Evolutionary conservation across 2,888 invertebrate genomes (phyloP), one percentile per base, ranked within the genome.

Genomic region (Harpagoxenus sublaevis): DNA sequence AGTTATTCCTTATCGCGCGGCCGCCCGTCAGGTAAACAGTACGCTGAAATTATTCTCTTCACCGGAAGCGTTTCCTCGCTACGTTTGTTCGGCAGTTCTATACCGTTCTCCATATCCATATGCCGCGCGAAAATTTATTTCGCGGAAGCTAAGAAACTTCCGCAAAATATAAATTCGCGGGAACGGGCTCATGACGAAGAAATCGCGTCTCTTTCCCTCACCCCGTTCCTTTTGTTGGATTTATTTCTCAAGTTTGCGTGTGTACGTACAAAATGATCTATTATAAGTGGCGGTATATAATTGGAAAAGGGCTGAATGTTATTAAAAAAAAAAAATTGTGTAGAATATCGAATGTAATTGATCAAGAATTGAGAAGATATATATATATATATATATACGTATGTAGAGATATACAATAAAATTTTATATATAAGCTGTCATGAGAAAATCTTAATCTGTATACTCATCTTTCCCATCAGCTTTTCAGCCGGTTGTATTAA

Each of bases 41-140:
- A 35, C n/a, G 66, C 62, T 66, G 53, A 78, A 71, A 85, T 81
- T 81, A 48, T 82, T 74, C 79, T 15, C 53, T 35, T 75, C 55
- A 48, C 81, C 85, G 89, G 88, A 89, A 89, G 63, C 62, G 77
- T 60, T 75, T 81, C 57, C 71, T 51, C 23, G 28, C 10, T 15
- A 18, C 57, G 63, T 55, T 73, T 66, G 53, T 55, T 65, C 71
- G 55, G 51, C 55, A 66, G 68, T 66, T 31, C 12, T 10, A 12
- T 23, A 28, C 2, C n/a, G 23, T 18, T 48, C 28, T 15, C 1
- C 3, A 15, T 23, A 10, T 6, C 23, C 23, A 23, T 23, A 23
- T 23, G 23, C 23, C 28, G 18, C 9, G 42, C 31, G 57, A 48
- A 71, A 71, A 70, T 55, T 53, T 45, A 60, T 45, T 45, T 31